phyloP scores from a whole-genome alignment of 2,797 vertebrate species.

The Pangasius larnaudii region DNA sequence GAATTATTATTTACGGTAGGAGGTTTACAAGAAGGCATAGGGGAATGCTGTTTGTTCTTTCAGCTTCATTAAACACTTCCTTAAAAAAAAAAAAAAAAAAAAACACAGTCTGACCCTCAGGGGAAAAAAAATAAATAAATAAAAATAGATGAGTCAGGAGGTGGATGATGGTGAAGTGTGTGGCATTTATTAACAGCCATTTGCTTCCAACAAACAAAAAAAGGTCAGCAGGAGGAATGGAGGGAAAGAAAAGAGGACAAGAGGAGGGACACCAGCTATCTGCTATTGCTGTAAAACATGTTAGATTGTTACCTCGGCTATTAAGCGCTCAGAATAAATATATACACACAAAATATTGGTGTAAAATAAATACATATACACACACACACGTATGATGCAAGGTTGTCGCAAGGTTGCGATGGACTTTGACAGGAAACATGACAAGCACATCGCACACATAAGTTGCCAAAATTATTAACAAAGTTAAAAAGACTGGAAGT shows the following conservation, averaged over 20 bases:
- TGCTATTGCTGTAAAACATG: too few species aligned
- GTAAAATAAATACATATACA: too few species aligned
- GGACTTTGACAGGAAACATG: too few species aligned
- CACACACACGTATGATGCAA: too few species aligned
- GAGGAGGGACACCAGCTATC: background rate
- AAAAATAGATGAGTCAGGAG: background rate
- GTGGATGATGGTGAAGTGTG: background rate
- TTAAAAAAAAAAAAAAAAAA: background rate
- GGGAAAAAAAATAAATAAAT: background rate
- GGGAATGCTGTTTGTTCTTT: background rate
- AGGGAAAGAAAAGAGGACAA: background rate
- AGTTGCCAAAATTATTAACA: too few species aligned
- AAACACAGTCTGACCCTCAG: background rate
- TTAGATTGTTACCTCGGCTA: too few species aligned
- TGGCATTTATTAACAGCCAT: background rate
- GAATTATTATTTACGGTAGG: background rate
- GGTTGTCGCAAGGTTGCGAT: too few species aligned
- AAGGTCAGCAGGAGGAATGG: background rate
- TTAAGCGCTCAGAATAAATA: too few species aligned
- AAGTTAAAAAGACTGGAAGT: too few species aligned
- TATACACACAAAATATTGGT: too few species aligned
- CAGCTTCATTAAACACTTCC: background rate
- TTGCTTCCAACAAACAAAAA: background rate
- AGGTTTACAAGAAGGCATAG: background rate
- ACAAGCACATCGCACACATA: too few species aligned